These are phyloP conservation scores for Hoplias malabaricus DNA, from an alignment of 2,113 vertebrate species.

Conservation along the genomic window DNA sequence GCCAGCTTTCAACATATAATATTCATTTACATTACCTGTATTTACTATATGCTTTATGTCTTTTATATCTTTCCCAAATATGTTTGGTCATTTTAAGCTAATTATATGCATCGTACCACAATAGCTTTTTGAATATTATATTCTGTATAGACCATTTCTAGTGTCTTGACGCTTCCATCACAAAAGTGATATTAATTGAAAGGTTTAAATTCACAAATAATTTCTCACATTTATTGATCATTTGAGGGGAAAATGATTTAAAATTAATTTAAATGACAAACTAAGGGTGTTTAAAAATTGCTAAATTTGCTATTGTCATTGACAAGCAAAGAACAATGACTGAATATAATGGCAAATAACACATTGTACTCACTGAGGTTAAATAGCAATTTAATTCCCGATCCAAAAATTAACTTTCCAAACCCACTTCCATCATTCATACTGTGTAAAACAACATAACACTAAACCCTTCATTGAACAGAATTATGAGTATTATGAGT, in stretches of 20 bases:
- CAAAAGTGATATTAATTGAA: not conserved
- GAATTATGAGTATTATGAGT: not conserved
- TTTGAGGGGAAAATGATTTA: too few relatives aligned
- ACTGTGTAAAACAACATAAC: constrained; percentile 27
- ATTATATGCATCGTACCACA: too few relatives aligned
- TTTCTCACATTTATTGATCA: too few relatives aligned
- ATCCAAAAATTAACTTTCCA: constrained; percentile 36
- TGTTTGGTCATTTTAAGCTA: too few relatives aligned
- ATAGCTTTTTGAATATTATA: not conserved
- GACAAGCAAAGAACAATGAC: not conserved
- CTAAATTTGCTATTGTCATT: not conserved
- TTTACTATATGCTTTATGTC: constrained; percentile 35
- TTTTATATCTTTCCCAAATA: constrained; percentile 46
- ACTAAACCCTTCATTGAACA: constrained; percentile 16
- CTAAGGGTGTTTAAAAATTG: too few relatives aligned
- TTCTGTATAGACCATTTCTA: not conserved
- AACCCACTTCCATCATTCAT: constrained; percentile 41
- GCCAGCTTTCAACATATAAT: not conserved
- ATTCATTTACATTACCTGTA: constrained; percentile 37
- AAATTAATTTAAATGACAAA: too few relatives aligned
- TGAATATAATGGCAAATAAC: too few relatives aligned
- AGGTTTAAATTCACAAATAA: not conserved
- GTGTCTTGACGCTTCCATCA: too few relatives aligned
- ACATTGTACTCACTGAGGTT: constrained; percentile 31
- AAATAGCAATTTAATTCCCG: constrained; percentile 27